Conservation (phyloP, 2,113 vertebrate genomes). For the Eulacestoma nigropectus region DNA sequence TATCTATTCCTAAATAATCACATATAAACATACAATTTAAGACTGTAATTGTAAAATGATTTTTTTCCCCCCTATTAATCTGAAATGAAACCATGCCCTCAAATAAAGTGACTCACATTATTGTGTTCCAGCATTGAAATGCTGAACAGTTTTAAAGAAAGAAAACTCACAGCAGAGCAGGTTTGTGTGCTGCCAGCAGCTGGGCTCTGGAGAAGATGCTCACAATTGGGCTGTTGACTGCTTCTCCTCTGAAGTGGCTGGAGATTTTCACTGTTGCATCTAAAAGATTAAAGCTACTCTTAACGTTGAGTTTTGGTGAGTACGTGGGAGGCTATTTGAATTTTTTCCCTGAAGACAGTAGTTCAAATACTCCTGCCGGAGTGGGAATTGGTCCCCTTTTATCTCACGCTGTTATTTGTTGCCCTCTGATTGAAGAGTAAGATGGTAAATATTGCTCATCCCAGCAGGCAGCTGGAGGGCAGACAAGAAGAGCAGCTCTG, state of each 20-base stretch:
- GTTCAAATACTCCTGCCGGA: not conserved
- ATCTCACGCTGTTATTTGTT: not conserved
- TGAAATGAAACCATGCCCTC: not conserved
- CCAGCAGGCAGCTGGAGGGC: not conserved
- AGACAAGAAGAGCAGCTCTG: not conserved
- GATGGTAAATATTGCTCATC: conserved; percentile 5
- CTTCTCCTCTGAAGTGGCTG: not conserved
- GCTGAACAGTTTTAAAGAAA: not conserved
- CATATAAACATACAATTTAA: fast-evolving
- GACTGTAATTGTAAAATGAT: not conserved
- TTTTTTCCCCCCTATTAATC: not conserved
- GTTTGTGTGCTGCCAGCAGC: not conserved
- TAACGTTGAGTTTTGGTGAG: not conserved
- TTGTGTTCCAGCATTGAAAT: not conserved
- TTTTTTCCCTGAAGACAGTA: not conserved
- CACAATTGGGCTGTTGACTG: not conserved
- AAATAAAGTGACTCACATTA: not conserved
- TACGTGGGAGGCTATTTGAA: conserved; percentile 4
- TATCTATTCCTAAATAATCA: not conserved
- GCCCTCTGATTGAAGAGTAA: not conserved
- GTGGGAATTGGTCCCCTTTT: not conserved
- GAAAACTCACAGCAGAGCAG: not conserved
- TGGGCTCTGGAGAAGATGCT: not conserved
- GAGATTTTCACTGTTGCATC: not conserved
- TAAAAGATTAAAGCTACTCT: not conserved